Evolutionary conservation across 1,140 invertebrate genomes (phyloP), one percentile per base, ranked within the genome.

Genomic region (Xylocopa sonorina): DNA sequence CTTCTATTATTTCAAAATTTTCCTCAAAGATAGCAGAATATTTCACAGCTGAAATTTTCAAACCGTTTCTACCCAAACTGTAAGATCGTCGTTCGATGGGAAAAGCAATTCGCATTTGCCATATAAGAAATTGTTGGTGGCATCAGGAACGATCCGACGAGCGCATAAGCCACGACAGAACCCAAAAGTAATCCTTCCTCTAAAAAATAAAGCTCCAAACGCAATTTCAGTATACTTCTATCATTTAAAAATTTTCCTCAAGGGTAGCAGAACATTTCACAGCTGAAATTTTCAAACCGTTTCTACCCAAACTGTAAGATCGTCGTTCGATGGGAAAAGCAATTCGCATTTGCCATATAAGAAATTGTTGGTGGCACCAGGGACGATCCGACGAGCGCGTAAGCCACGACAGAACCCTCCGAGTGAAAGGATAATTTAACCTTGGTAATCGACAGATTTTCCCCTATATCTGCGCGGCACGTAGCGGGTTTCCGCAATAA

Each of bases 371-470:
- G 43, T 43, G 43, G 16, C 38, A 43, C n/a, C n/a, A 43, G 7
- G 21, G 24, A 62, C n/a, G 32, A 53, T 5, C 14, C n/a, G 10
- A 68, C 48, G 48, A 27, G 7, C 16, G 9, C 32, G 29, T 71
- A 71, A 41, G 43, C 16, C 50, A 2, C 29, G 2, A 14, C 14
- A 10, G 1, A n/a, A 24, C 27, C n/a, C 34, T 14, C 5, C 2
- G 18, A 24, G n/a, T 6, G 5, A 24, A 10, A 16, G 62, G 43
- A 60, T 29, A 32, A 73, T 73, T 60, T 58, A n/a, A 32, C 12
- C 48, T 24, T 10, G 32, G 16, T 64, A 66, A 66, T 66, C 32
- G 48, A 66, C 41, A 64, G 48, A 75, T 51, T 75, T 66, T 66
- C 60, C 34, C n/a, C 60, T 32, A 29, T 67, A 64, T 64, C 69